Percentiles rank a stretch among this genome's conserved stretches.
Evolutionary conservation across 2,888 invertebrate species (phyloP).

Genomic region (Abrostola triplasia): DNA sequence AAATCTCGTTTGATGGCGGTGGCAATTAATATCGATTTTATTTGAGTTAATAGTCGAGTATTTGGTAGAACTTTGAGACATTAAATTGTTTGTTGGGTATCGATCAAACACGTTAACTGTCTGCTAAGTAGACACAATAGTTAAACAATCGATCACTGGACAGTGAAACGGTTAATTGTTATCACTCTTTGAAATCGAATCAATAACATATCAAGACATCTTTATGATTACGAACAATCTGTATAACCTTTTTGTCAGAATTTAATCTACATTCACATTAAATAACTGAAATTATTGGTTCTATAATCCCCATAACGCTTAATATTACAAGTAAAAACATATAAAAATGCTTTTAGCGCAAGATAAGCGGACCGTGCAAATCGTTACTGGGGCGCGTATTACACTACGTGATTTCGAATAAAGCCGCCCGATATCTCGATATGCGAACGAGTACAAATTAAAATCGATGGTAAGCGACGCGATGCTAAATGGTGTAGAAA

Average conservation of each 20-base stretch:
- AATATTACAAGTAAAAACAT: slow-evolving; percentile 33
- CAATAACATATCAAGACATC: no score
- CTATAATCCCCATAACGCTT: slow-evolving; percentile 11
- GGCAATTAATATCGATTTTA: slow-evolving; percentile 26
- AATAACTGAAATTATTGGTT: slow-evolving; percentile 19
- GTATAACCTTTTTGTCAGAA: neutral
- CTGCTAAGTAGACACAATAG: no score
- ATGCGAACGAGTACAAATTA: slow-evolving; percentile 62
- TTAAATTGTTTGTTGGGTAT: no score
- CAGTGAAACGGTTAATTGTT: no score
- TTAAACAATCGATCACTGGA: no score
- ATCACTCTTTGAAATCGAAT: no score
- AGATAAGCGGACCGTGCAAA: slow-evolving; percentile 54
- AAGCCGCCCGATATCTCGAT: slow-evolving; percentile 54
- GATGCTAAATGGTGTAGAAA: slow-evolving; percentile 70
- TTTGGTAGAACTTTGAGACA: no score
- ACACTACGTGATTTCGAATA: slow-evolving; percentile 59
- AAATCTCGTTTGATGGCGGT: slow-evolving; percentile 37
- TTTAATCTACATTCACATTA: slow-evolving; percentile 1
- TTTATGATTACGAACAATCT: no score
- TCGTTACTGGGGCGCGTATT: slow-evolving; percentile 57
- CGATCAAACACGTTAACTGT: no score
- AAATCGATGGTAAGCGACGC: slow-evolving; percentile 68
- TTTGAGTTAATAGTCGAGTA: no score
- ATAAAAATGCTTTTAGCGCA: slow-evolving; percentile 42